Evolutionary conservation across 2,113 vertebrate species (phyloP), one percentile per base, ranked within the genome.

Genomic region (Lycocorax pyrrhopterus): DNA sequence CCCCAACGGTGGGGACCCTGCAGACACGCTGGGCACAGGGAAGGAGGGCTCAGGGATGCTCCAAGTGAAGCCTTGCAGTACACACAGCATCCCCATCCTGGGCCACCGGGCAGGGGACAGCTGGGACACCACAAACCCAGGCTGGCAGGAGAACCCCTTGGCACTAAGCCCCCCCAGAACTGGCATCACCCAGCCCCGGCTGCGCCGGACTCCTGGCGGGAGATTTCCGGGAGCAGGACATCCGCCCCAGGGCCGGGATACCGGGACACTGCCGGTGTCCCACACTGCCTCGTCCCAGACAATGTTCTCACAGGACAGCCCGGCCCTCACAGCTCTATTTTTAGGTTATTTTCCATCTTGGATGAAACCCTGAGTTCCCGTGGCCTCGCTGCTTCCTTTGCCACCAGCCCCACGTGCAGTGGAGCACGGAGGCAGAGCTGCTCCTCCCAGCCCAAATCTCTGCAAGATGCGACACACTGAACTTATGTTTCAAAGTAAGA

Each of bases 161-260:
- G 71, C 39, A 33, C 3, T 5, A 16, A 56, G 6, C 8, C 5
- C 33, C 39, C 77, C 35, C 19, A 6, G 8, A 7, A 41, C 9
- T 2, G n/a, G 37, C 35, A 62, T 11, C 10, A 1, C 22, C 68
- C 39, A 9, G 18, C 33, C 27, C 64, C 2, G 3, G 64, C 22
- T 1, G 3, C 0, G 0, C 53, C 0, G 0, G 19, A 37, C 2
- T 10, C 56, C 16, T 73, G 2, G 25, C 1, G 0, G 58, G 35
- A 84, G 20, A 41, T 26, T 64, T 69, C 84, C 2, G 0, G n/a
- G 43, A 5, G 3, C 47, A 64, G 68, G 78, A 84, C 5, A 1
- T 37, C 63, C 4, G 1, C 35, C 35, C 22, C 3, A 1, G 30
- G 30, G 60, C 29, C 1, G 2, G 52, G 52, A 66, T 51, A 75